These are phyloP conservation scores for Oscheius sp. DNA, from an alignment of 2,888 invertebrate genomes.

Conservation along the genomic window DNA sequence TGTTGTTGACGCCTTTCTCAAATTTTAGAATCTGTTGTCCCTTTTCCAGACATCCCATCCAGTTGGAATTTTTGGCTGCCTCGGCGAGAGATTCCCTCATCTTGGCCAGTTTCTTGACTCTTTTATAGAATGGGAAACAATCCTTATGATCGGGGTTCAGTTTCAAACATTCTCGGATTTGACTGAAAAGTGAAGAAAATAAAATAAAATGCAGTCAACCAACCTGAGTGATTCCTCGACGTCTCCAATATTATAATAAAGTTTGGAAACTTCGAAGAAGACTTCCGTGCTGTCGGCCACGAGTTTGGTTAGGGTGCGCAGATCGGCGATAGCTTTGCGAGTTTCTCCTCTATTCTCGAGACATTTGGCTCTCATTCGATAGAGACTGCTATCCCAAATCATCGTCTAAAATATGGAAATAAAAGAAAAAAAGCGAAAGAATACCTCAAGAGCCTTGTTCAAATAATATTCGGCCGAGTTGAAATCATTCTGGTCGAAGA, in stretches of 20 bases:
- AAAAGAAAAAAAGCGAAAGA: constrained; percentile 7
- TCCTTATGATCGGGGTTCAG: constrained; percentile 96
- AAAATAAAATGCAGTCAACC: constrained; percentile 61
- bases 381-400: constrained; percentile 84
- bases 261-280: constrained; percentile 83
- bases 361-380: constrained; percentile 88
- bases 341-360: constrained; percentile 85
- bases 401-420: constrained; percentile 77
- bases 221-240: constrained; percentile 88
- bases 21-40: constrained; percentile 79
- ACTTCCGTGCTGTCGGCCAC: constrained; percentile 91
- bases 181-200: no score
- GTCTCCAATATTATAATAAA: constrained; percentile 91
- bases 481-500: constrained; percentile 74
- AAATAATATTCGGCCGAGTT: constrained; percentile 80
- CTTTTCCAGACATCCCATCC: constrained; percentile 80
- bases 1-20: constrained; percentile 80
- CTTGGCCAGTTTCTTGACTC: constrained; percentile 87
- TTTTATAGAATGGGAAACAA: constrained; percentile 95
- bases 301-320: constrained; percentile 88
- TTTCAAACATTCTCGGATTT: constrained; percentile 94
- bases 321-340: constrained; percentile 88
- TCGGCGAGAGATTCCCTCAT: constrained; percentile 56
- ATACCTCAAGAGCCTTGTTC: constrained; percentile 69
- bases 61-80: constrained; percentile 70